These are phyloP conservation scores for Characodon lateralis DNA, from an alignment of 2,797 vertebrate species.

Conservation along the genomic window DNA sequence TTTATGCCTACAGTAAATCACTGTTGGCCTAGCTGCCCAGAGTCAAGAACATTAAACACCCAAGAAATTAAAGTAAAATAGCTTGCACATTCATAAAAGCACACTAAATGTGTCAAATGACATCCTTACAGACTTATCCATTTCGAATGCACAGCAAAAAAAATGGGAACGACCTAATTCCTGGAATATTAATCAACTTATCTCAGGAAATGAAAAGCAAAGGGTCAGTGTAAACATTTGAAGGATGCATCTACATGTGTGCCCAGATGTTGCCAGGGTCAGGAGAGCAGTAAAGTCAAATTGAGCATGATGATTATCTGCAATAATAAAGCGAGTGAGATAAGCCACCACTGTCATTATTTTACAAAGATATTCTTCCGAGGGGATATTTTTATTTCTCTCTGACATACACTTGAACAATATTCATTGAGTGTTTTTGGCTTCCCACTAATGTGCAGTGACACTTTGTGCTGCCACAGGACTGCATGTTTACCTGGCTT, in stretches of 20 bases:
- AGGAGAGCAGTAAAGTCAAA: slow-evolving; percentile 52
- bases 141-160: not conserved
- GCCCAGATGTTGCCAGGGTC: slow-evolving; percentile 28
- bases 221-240: slow-evolving; percentile 50
- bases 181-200: slow-evolving; percentile 48
- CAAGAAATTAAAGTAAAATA: not conserved
- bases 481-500: slow-evolving; percentile 5
- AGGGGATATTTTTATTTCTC: slow-evolving; percentile 13
- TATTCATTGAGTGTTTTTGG: slow-evolving; percentile 12
- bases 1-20: not conserved
- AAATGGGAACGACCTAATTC: slow-evolving; percentile 18
- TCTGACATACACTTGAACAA: slow-evolving; percentile 16
- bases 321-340: slow-evolving; percentile 20
- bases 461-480: slow-evolving; percentile 12
- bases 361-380: slow-evolving; percentile 37
- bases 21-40: not conserved
- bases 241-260: slow-evolving; percentile 9
- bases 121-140: not conserved
- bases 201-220: slow-evolving; percentile 65
- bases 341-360: slow-evolving; percentile 24
- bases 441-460: slow-evolving; percentile 17
- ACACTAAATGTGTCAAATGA: not conserved
- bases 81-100: not conserved
- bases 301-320: slow-evolving; percentile 44
- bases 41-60: slow-evolving; percentile 2